Evolutionary conservation across 1,140 invertebrate genomes (phyloP).

Genomic region (Saccostrea echinata): DNA sequence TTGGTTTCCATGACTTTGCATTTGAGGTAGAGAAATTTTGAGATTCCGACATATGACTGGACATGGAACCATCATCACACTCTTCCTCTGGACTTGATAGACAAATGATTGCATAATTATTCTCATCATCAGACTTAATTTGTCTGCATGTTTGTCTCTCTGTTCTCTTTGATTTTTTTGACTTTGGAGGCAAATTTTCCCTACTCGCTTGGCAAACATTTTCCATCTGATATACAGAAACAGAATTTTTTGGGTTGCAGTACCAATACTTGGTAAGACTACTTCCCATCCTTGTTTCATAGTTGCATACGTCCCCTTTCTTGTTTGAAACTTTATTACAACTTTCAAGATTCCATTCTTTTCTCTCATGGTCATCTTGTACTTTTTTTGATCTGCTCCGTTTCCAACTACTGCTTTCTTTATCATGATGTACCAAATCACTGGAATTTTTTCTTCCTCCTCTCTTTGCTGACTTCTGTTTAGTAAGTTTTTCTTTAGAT

Average conservation of each 20-base stretch:
- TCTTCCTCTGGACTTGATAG: neutral
- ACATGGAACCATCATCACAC: neutral
- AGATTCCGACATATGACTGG: neutral
- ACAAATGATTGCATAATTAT: conserved; percentile 1
- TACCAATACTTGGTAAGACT: neutral
- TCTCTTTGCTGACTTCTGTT: conserved; percentile 3
- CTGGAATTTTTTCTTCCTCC: neutral
- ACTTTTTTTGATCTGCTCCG: neutral
- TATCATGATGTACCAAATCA: neutral
- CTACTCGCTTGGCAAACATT: neutral
- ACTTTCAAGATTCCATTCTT: neutral
- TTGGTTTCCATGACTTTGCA: neutral
- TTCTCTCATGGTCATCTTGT: neutral
- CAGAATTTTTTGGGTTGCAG: neutral
- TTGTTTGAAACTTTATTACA: neutral
- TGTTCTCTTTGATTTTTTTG: neutral
- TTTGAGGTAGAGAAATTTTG: neutral
- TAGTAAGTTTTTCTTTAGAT: conserved; percentile 3
- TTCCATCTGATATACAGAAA: neutral
- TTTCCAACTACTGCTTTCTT: neutral
- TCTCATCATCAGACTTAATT: neutral
- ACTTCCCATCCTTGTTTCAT: neutral
- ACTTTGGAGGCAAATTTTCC: neutral
- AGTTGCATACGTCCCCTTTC: neutral
- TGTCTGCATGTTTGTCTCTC: conserved; percentile 4